These are phyloP conservation scores for Esox masquinongy DNA, from an alignment of 2,797 vertebrate species.

Conservation along the genomic window DNA sequence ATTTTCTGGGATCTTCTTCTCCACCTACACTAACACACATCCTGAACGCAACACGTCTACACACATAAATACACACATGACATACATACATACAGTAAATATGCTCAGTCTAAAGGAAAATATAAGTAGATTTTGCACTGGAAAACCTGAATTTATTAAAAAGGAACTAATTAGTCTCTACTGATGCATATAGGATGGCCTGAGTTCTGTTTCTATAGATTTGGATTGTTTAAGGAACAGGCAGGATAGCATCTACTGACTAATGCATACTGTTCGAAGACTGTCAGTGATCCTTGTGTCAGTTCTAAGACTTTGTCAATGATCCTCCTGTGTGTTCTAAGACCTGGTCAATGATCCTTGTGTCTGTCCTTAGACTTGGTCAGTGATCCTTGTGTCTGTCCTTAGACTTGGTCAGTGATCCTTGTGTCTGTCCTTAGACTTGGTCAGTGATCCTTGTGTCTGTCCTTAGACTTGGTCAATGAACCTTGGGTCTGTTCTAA, in stretches of 20 bases:
- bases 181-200: slow-evolving; percentile 25
- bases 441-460: no score
- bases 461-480: no score
- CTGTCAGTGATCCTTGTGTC: no score
- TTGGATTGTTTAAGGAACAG: background rate
- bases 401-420: no score
- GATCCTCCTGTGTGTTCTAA: no score
- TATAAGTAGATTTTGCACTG: background rate
- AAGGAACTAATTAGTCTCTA: slow-evolving; percentile 32
- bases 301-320: no score
- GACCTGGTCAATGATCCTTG: no score
- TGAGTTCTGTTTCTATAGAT: background rate
- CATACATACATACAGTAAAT: slow-evolving; percentile 16
- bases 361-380: no score
- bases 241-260: background rate
- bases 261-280: background rate
- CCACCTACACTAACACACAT: slow-evolving; percentile 44
- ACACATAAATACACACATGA: slow-evolving; percentile 10
- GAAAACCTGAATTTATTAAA: slow-evolving; percentile 16
- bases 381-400: no score
- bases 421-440: no score
- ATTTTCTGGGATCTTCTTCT: slow-evolving; percentile 85
- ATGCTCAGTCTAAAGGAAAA: no score
- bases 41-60: slow-evolving; percentile 22
- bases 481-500: no score